phyloP scores from a whole-genome alignment of 2,113 vertebrate genomes.

The Anhinga rufa region DNA sequence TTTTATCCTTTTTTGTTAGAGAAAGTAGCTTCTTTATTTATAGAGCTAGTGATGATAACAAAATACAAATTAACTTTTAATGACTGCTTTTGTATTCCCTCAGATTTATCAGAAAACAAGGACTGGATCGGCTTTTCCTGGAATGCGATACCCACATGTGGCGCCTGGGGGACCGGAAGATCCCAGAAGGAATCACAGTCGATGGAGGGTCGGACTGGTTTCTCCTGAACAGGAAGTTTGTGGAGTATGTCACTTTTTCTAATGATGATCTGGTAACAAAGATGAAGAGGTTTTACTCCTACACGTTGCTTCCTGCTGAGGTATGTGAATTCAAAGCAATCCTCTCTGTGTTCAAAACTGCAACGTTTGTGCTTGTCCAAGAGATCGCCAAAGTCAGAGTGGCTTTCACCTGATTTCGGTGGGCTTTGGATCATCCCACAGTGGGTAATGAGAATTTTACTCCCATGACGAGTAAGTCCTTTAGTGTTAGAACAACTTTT shows the following conservation, averaged over 20 bases:
- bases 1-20: not conserved
- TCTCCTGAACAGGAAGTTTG: conserved; percentile 91
- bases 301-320: conserved; percentile 94
- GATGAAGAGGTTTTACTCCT: conserved; percentile 96
- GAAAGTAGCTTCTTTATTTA: not conserved
- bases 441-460: not conserved
- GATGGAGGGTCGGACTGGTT: conserved; percentile 98
- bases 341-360: not conserved
- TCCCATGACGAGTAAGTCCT: not conserved
- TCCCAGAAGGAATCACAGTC: conserved; percentile 91
- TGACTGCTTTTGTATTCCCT: not conserved
- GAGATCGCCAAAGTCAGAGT: not conserved
- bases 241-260: conserved; percentile 93
- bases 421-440: not conserved
- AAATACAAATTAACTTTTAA: not conserved
- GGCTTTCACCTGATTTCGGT: not conserved
- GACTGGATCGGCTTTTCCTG: conserved; percentile 92
- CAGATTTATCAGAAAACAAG: conserved; percentile 97
- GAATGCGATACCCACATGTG: conserved; percentile 99
- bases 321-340: conserved; percentile 54
- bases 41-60: not conserved
- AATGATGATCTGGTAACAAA: conserved; percentile 89
- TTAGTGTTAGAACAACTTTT: not conserved
- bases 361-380: not conserved
- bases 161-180: conserved; percentile 93